Conservation (phyloP, 2,888 invertebrate genomes). For the Cryptocephalus moraei region DNA sequence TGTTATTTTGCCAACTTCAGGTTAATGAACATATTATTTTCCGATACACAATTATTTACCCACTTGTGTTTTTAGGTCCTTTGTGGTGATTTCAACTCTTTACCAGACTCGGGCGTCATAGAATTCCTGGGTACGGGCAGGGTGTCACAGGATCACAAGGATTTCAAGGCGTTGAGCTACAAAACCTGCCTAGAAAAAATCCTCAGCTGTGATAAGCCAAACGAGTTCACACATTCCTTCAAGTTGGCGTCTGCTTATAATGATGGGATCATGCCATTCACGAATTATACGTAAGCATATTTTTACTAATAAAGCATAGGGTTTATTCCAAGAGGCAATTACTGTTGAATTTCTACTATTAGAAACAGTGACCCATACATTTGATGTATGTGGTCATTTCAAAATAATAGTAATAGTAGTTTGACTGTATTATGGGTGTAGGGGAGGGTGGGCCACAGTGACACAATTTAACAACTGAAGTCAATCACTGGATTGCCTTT, state of each 20-base stretch:
- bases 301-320: too few relatives aligned
- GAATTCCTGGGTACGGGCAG: conserved; percentile 89
- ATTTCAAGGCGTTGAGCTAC: conserved; percentile 94
- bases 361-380: too few relatives aligned
- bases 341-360: too few relatives aligned
- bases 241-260: conserved; percentile 91
- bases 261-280: conserved; percentile 93
- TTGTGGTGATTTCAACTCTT: conserved; percentile 97
- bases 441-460: too few relatives aligned
- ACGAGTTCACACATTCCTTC: conserved; percentile 93
- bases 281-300: conserved; percentile 87
- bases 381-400: too few relatives aligned
- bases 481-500: too few relatives aligned
- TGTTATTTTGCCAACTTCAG: too few relatives aligned
- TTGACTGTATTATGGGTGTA: too few relatives aligned
- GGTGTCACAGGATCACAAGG: conserved; percentile 84
- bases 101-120: conserved; percentile 95
- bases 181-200: conserved; percentile 84
- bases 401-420: too few relatives aligned
- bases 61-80: conserved; percentile 43
- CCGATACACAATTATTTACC: not conserved
- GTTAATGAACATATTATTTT: too few relatives aligned
- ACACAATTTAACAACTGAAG: too few relatives aligned
- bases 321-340: too few relatives aligned
- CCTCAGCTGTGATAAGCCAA: conserved; percentile 72